Evolutionary conservation across 2,888 invertebrate genomes (phyloP).

Genomic region (Arctia plantaginis): DNA sequence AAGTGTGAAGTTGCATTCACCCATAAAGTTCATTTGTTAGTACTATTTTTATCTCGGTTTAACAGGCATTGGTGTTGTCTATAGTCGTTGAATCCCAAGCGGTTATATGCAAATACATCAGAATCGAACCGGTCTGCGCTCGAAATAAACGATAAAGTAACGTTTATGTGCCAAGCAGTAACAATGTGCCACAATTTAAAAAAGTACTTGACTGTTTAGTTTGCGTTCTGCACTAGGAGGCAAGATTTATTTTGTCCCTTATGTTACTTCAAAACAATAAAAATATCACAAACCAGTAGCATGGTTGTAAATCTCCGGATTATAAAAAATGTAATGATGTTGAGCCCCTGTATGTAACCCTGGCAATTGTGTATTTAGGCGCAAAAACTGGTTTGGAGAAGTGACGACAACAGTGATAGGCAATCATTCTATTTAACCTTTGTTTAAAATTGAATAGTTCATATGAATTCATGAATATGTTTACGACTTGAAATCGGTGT

Average conservation of each 20-base stretch:
- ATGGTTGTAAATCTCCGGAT: slow-evolving; percentile 49
- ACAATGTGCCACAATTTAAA: slow-evolving; percentile 27
- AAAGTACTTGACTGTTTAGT: slow-evolving; percentile 35
- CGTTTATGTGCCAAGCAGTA: slow-evolving; percentile 51
- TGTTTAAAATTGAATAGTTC: slow-evolving; percentile 52
- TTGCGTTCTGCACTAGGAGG: slow-evolving; percentile 32
- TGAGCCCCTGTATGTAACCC: slow-evolving; percentile 45
- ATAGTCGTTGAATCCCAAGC: slow-evolving; percentile 58
- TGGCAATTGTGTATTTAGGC: slow-evolving; percentile 54
- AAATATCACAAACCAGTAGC: slow-evolving; percentile 31
- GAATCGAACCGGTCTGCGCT: slow-evolving; percentile 67
- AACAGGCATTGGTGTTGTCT: slow-evolving; percentile 49
- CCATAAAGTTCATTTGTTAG: slow-evolving; percentile 50
- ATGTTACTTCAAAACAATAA: slow-evolving; percentile 32
- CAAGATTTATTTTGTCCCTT: slow-evolving; percentile 40
- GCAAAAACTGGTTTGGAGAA: slow-evolving; percentile 62
- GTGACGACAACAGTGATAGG: slow-evolving; percentile 60
- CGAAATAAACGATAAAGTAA: slow-evolving; percentile 56
- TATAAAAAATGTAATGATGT: slow-evolving; percentile 42
- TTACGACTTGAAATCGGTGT: slow-evolving; percentile 62
- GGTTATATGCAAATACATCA: slow-evolving; percentile 69
- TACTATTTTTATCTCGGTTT: slow-evolving; percentile 59
- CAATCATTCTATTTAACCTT: slow-evolving; percentile 50
- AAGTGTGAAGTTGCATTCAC: slow-evolving; percentile 50
- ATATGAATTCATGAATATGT: slow-evolving; percentile 63